phyloP scores from a whole-genome alignment of 2,797 vertebrate genomes.

The Pygocentrus nattereri region DNA sequence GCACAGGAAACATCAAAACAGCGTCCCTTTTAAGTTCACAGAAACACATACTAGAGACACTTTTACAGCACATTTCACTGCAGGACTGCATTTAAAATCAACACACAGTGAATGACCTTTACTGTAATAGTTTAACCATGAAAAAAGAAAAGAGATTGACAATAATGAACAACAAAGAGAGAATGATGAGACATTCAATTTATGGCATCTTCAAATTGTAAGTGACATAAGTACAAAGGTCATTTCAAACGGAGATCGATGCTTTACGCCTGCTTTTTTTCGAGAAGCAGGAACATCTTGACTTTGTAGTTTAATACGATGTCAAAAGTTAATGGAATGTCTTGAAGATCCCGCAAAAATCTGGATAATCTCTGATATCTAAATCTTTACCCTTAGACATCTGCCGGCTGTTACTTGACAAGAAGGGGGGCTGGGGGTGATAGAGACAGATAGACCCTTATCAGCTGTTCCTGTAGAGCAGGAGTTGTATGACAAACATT shows the following conservation, averaged over 20 bases:
- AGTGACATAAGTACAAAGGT: not conserved
- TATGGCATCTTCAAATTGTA: conserved; percentile 19
- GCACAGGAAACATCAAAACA: conserved; percentile 31
- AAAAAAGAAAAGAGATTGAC: not conserved
- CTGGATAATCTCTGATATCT: conserved; percentile 45
- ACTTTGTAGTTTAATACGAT: conserved; percentile 40
- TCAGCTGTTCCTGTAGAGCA: conserved; percentile 16
- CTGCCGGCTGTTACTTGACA: conserved; percentile 31
- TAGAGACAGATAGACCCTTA: conserved; percentile 23
- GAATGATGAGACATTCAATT: conserved; percentile 18
- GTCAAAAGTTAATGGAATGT: conserved; percentile 39
- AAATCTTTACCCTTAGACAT: conserved; percentile 41
- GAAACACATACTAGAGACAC: conserved; percentile 12
- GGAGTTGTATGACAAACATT: conserved; percentile 11
- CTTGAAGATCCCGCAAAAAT: conserved; percentile 45
- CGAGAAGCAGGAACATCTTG: not conserved
- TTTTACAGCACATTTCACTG: conserved; percentile 19
- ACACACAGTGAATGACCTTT: not conserved
- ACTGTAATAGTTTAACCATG: not conserved
- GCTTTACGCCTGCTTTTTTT: not conserved
- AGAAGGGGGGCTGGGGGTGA: conserved; percentile 28
- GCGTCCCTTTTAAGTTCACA: not conserved
- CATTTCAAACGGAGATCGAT: conserved; percentile 9
- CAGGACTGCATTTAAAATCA: conserved; percentile 22
- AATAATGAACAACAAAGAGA: not conserved